Conservation (phyloP, 92 coral and sea anemone genomes). For the Bergia sp. region DNA sequence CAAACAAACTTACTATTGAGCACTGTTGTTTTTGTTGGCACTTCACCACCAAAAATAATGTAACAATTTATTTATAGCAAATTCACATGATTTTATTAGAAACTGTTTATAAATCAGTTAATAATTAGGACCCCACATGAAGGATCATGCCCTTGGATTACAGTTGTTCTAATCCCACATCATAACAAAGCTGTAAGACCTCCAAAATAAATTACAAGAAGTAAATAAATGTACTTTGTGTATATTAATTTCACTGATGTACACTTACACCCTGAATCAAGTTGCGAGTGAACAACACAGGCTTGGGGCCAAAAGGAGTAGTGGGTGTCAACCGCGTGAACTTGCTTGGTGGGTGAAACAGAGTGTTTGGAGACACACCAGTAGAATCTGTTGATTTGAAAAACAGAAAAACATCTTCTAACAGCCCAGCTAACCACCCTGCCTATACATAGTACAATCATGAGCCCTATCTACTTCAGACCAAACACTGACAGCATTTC, state of each 20-base stretch:
- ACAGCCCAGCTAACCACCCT: neutral
- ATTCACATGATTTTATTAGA: too few relatives aligned
- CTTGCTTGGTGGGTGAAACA: constrained; percentile 96
- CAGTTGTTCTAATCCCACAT: too few relatives aligned
- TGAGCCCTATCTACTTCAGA: neutral
- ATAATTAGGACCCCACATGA: too few relatives aligned
- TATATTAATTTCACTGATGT: too few relatives aligned
- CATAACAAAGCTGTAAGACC: neutral
- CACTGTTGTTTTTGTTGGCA: too few relatives aligned
- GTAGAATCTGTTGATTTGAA: constrained; percentile 63
- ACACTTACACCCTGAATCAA: constrained; percentile 49
- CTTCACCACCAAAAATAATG: too few relatives aligned
- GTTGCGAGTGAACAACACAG: constrained; percentile 88
- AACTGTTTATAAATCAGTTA: too few relatives aligned
- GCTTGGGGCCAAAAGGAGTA: constrained; percentile 98
- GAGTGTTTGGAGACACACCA: constrained; percentile 86
- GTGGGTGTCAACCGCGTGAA: constrained; percentile 89
- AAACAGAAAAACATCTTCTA: neutral
- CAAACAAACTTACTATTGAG: too few relatives aligned
- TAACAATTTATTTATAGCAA: too few relatives aligned
- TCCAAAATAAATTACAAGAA: neutral
- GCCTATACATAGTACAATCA: neutral
- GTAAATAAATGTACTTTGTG: neutral
- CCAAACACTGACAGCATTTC: too few relatives aligned
- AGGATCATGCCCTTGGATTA: too few relatives aligned